Percentiles rank a stretch among this genome's conserved stretches.
Evolutionary conservation across 2,888 invertebrate genomes (phyloP).

Genomic region (Allacma fusca): DNA sequence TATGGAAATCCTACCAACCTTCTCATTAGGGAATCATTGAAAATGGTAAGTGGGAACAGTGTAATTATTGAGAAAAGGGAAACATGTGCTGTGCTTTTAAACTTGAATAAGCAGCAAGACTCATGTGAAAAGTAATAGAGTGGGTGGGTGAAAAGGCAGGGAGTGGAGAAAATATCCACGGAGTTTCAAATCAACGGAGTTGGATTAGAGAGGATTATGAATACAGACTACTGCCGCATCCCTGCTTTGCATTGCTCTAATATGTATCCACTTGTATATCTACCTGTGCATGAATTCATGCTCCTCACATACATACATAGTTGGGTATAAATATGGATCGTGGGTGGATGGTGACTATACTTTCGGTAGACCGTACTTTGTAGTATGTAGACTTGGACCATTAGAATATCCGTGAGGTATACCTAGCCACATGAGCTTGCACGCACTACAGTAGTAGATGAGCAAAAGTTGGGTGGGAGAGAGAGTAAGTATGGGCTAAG

Average conservation of each 20-base stretch:
- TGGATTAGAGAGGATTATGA: conserved; percentile 30
- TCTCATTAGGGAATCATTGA: conserved; percentile 34
- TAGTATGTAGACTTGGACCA: no score
- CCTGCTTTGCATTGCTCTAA: no score
- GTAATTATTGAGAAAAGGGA: conserved; percentile 35
- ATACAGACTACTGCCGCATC: background rate
- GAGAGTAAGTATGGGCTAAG: background rate
- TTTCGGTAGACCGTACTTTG: no score
- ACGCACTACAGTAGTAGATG: no score
- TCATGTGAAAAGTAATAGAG: background rate
- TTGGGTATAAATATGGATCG: no score
- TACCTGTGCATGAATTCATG: no score
- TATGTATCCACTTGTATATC: no score
- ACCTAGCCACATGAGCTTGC: no score
- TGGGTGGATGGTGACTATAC: no score
- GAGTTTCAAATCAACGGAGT: conserved; percentile 15
- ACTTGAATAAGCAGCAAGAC: background rate
- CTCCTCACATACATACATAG: no score
- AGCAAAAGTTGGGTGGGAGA: background rate
- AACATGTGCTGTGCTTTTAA: conserved; percentile 20
- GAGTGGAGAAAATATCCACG: background rate
- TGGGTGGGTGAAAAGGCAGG: conserved; percentile 12
- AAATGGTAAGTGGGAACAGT: conserved; percentile 17
- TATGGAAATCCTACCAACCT: conserved; percentile 9
- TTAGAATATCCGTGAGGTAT: no score